Evolutionary conservation across 2,797 vertebrate species (phyloP).

Genomic region (Podarcis lilfordi): DNA sequence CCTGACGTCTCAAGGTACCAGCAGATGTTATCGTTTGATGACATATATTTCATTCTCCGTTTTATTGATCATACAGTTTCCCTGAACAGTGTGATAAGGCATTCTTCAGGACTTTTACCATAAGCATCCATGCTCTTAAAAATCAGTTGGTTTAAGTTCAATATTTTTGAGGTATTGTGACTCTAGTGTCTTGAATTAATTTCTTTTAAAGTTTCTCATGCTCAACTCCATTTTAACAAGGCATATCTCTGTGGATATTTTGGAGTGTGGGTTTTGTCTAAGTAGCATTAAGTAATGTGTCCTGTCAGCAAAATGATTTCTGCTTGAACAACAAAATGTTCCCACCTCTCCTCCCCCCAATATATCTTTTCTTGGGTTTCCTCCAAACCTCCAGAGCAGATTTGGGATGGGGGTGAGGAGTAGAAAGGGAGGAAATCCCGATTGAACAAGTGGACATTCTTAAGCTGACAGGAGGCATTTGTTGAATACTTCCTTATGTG

Average conservation of each 20-base stretch:
- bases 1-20: conserved; percentile 92
- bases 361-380: too few relatives aligned
- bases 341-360: background rate
- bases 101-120: background rate
- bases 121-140: background rate
- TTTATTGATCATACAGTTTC: background rate
- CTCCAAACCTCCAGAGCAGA: too few relatives aligned
- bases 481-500: too few relatives aligned
- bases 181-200: background rate
- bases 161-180: background rate
- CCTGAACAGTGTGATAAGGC: background rate
- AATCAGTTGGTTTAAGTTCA: background rate
- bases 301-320: too few relatives aligned
- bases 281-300: too few relatives aligned
- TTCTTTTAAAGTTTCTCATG: conserved; percentile 3
- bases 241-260: background rate
- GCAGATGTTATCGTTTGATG: background rate
- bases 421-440: too few relatives aligned
- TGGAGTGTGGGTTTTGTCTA: background rate
- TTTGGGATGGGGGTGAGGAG: too few relatives aligned
- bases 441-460: too few relatives aligned
- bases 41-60: background rate
- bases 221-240: background rate
- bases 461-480: too few relatives aligned
- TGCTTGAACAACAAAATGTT: background rate